These are phyloP conservation scores for Coregonus suidteri DNA, from an alignment of 2,797 vertebrate genomes.

Conservation along the genomic window DNA sequence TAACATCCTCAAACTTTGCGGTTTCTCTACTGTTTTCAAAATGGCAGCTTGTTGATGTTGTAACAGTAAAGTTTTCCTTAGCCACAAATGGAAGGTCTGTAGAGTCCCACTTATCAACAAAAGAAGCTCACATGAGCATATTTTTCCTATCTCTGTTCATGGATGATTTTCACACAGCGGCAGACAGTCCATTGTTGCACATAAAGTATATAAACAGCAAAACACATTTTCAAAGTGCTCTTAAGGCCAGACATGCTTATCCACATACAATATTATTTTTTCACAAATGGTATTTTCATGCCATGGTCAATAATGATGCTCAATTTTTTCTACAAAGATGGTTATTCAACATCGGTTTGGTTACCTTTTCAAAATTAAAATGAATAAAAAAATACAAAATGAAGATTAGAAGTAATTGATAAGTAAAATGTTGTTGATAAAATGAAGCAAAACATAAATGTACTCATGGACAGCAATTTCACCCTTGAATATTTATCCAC, in stretches of 20 bases:
- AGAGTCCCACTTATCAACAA: not conserved
- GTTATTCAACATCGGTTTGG: slow-evolving; percentile 52
- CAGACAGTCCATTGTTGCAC: slow-evolving; percentile 55
- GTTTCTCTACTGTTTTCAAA: not conserved
- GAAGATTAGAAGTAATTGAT: slow-evolving; percentile 25
- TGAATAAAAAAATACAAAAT: slow-evolving; percentile 10
- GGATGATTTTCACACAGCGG: too few species aligned
- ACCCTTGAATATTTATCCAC: slow-evolving; percentile 16
- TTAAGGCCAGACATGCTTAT: slow-evolving; percentile 76
- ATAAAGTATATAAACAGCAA: slow-evolving; percentile 71
- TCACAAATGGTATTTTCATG: slow-evolving; percentile 79
- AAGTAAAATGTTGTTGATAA: not conserved
- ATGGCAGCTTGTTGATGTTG: not conserved
- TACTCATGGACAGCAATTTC: slow-evolving; percentile 15
- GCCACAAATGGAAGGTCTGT: slow-evolving; percentile 24
- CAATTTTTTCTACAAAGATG: slow-evolving; percentile 56
- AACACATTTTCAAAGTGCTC: slow-evolving; percentile 60
- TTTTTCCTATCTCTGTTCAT: slow-evolving; percentile 28
- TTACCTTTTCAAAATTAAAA: slow-evolving; percentile 30
- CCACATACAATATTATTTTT: slow-evolving; percentile 70
- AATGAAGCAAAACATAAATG: not conserved
- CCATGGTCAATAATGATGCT: slow-evolving; percentile 66
- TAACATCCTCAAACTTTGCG: not conserved
- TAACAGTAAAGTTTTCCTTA: not conserved
- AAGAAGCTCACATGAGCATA: slow-evolving; percentile 24